These are phyloP conservation scores for Goniozus legneri DNA, from an alignment of 1,140 invertebrate species.

Conservation along the genomic window DNA sequence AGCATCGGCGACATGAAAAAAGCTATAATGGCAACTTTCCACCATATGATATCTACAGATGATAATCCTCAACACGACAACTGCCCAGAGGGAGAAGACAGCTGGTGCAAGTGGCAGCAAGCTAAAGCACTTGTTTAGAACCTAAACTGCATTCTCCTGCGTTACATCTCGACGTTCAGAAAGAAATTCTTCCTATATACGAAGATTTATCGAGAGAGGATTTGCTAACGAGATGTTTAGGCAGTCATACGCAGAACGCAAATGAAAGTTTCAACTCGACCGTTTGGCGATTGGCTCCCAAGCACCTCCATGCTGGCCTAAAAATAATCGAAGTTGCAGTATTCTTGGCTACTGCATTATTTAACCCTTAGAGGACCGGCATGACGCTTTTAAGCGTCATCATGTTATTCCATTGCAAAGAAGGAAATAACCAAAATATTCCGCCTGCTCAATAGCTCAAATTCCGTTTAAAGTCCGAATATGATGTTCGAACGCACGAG, in stretches of 20 bases:
- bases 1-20: constrained; percentile 16
- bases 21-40: constrained; percentile 19
- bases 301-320: constrained; percentile 15
- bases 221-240: constrained; percentile 11
- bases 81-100: constrained; percentile 14
- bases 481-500: too few relatives aligned
- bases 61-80: constrained; percentile 16
- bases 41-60: constrained; percentile 19
- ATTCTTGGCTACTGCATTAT: background rate
- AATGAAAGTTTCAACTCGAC: constrained; percentile 27
- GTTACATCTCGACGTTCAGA: background rate
- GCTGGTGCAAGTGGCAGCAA: constrained; percentile 13
- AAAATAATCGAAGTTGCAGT: constrained; percentile 6
- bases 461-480: too few relatives aligned
- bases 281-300: constrained; percentile 22
- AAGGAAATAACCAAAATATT: too few relatives aligned
- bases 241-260: constrained; percentile 18
- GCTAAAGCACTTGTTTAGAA: constrained; percentile 1
- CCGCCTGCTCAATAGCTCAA: too few relatives aligned
- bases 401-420: too few relatives aligned
- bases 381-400: too few relatives aligned
- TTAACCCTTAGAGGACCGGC: too few relatives aligned
- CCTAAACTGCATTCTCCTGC: background rate
- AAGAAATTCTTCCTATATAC: constrained; percentile 11
- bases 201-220: constrained; percentile 15